Evolutionary conservation across 2,797 vertebrate genomes (phyloP), one percentile per base, ranked within the genome.

Genomic region (Enteromius thamalakanensis): DNA sequence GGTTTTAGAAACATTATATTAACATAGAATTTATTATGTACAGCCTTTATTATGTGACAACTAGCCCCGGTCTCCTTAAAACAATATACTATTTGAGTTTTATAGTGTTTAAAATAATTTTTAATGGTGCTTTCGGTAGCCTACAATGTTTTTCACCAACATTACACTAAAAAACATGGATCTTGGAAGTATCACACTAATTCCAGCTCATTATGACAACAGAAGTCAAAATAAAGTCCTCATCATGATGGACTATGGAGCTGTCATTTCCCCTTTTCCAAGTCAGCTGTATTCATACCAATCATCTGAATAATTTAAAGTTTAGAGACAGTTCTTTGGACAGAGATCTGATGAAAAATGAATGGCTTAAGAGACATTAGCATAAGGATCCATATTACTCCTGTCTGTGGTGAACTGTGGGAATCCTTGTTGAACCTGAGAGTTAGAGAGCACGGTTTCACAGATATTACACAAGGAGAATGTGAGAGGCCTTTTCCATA

Each of bases 291-390:
- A 60, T 40, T 76, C 17, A 85, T 81, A 69, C 74, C 76, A 49
- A 51, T 37, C 51, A 19, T 70, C 74, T 74, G 58, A 87, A 92
- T 90, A 67, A 88, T 90, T 90, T 19, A 88, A 58, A 79, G 68
- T 37, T 72, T 42, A 64, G 5, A 62, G 2, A n/a, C n/a, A n/a
- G n/a, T n/a, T n/a, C 6, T 17, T 40, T 23, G 34, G 19, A 76
- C 34, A 42, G 55, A 76, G n/a, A 45, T 60, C 53, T 60, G 60
- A 40, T 40, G 21, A 42, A 60, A 55, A 40, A 60, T 76, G 15
- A 6, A 72, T 6, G 47, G 40, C 21, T 76, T 19, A 42, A 74
- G 19, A 10, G 23, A 17, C 26, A 71, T 29, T 71, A 6, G 40
- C 40, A 70, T 21, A 70, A 47, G n/a, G 42, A 71, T 71, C 34